These are phyloP conservation scores for Brachypodius melanocephalos DNA, from an alignment of 2,113 vertebrate genomes.

Conservation along the genomic window DNA sequence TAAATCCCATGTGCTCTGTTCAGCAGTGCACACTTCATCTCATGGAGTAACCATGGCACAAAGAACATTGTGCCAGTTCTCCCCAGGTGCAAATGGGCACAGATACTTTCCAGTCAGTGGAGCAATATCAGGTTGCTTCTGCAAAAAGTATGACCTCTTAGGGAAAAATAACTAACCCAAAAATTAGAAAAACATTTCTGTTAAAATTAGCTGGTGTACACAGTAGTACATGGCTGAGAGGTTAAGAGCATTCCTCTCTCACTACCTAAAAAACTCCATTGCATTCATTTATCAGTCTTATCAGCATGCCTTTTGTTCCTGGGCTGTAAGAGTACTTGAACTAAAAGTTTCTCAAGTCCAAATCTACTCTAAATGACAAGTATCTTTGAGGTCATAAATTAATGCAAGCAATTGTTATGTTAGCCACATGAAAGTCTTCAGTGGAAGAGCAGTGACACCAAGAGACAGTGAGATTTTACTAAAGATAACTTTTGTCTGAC, in stretches of 20 bases:
- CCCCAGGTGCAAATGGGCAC: neutral
- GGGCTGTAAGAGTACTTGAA: neutral
- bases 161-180: neutral
- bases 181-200: neutral
- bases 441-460: neutral
- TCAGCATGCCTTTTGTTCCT: neutral
- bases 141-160: neutral
- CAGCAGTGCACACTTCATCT: neutral
- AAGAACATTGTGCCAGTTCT: fast-evolving
- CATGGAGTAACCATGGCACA: neutral
- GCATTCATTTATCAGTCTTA: neutral
- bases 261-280: neutral
- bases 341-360: neutral
- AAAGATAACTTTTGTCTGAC: neutral
- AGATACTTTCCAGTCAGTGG: neutral
- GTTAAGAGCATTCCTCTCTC: neutral
- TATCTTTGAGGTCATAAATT: neutral
- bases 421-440: neutral
- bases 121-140: neutral
- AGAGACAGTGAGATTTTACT: neutral
- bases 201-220: neutral
- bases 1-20: neutral
- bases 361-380: neutral
- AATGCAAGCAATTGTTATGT: neutral
- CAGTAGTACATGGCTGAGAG: neutral